A percentile compares a stretch with the other conserved stretches of the same genome.
Conservation (phyloP, 2,113 vertebrate genomes). For the Antigone vipio region DNA sequence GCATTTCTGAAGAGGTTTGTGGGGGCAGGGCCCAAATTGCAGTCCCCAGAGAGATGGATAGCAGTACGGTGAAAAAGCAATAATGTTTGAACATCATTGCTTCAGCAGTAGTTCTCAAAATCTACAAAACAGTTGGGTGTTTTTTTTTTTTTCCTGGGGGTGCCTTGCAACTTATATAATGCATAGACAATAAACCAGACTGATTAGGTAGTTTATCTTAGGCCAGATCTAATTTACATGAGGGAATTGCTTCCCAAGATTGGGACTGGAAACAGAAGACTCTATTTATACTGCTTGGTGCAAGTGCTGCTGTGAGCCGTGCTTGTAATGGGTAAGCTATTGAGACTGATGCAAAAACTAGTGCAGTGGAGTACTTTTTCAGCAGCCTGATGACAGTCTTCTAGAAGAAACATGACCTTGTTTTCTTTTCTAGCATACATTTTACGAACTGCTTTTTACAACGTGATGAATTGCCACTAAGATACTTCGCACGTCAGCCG, state of each 20-base stretch:
- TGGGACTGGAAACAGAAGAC: background rate
- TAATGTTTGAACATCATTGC: background rate
- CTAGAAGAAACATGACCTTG: slow-evolving; percentile 26
- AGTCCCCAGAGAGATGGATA: background rate
- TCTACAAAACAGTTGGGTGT: background rate
- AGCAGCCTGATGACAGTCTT: background rate
- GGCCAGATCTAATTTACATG: slow-evolving; percentile 27
- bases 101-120: slow-evolving; percentile 3
- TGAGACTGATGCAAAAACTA: background rate
- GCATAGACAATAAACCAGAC: background rate
- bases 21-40: background rate
- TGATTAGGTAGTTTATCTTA: slow-evolving; percentile 39
- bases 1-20: background rate
- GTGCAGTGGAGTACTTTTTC: slow-evolving; percentile 23
- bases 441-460: slow-evolving; percentile 41
- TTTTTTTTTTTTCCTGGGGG: background rate
- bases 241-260: background rate
- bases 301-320: slow-evolving; percentile 6
- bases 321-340: background rate
- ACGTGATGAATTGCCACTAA: slow-evolving; percentile 18
- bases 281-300: background rate
- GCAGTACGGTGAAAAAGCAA: background rate
- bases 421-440: slow-evolving; percentile 28
- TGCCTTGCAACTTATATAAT: background rate
- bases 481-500: slow-evolving; percentile 3